Conservation (phyloP, 2,797 vertebrate species). For the Myotis daubentonii region DNA sequence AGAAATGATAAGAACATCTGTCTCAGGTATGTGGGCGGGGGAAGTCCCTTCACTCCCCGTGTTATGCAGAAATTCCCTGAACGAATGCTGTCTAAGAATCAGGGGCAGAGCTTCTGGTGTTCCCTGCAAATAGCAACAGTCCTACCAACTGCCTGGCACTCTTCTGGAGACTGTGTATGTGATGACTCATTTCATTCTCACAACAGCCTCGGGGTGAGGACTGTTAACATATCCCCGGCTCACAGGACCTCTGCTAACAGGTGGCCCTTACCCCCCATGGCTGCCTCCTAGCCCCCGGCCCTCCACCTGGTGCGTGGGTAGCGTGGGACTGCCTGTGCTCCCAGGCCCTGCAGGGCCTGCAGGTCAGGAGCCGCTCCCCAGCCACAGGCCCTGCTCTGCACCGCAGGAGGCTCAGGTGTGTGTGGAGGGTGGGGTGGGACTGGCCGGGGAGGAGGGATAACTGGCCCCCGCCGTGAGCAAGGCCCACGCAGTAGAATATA, state of each 20-base stretch:
- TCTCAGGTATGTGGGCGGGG: neutral
- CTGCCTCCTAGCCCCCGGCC: neutral
- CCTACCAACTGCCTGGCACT: neutral
- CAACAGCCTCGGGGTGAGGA: neutral
- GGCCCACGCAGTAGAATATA: too few species aligned
- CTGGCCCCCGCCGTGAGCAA: rapidly evolving
- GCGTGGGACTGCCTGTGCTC: neutral
- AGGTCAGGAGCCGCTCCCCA: neutral
- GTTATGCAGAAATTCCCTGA: neutral
- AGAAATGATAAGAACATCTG: neutral
- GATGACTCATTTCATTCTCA: neutral
- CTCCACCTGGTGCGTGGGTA: neutral
- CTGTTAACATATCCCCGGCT: neutral
- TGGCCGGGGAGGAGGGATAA: neutral
- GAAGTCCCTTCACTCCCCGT: neutral
- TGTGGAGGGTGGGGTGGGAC: too few species aligned
- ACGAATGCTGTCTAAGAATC: neutral
- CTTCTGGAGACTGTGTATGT: neutral
- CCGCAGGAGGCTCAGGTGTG: neutral
- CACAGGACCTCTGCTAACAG: too few species aligned
- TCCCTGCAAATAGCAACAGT: neutral
- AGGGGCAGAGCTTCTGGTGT: neutral
- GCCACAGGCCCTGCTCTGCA: neutral
- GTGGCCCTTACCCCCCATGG: neutral
- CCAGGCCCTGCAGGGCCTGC: neutral